These are phyloP conservation scores for Liolophura sinensis DNA, from an alignment of 1,140 invertebrate species.

Conservation along the genomic window DNA sequence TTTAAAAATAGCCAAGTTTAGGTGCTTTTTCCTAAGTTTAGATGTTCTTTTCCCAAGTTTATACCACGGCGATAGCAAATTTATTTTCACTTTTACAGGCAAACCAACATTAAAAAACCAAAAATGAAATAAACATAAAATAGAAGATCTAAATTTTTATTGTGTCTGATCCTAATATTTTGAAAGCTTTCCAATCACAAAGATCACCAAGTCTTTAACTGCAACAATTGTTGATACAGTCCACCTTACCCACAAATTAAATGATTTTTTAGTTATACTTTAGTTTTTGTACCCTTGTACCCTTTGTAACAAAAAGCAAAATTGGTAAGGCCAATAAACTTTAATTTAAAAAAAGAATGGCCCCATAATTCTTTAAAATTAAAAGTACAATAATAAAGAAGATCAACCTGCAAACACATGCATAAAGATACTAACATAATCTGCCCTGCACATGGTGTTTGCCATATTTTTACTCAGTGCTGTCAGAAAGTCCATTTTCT, in stretches of 20 bases:
- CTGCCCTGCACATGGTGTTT: slow-evolving; percentile 59
- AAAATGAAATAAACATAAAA: too few species aligned
- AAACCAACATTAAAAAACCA: too few species aligned
- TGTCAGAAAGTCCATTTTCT: slow-evolving; percentile 79
- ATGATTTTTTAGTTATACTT: not conserved
- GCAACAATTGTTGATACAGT: too few species aligned
- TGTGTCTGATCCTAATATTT: too few species aligned
- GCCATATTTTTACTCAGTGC: slow-evolving; percentile 81
- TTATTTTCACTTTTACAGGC: too few species aligned
- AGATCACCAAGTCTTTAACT: too few species aligned
- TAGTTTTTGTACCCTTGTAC: not conserved
- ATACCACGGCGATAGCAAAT: too few species aligned
- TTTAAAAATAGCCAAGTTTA: too few species aligned
- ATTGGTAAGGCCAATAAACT: slow-evolving; percentile 4
- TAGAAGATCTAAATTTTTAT: too few species aligned
- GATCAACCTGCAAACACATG: not conserved
- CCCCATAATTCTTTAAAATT: not conserved
- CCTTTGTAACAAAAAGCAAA: slow-evolving; percentile 10
- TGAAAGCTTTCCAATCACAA: too few species aligned
- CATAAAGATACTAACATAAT: slow-evolving; percentile 53
- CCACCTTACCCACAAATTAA: not conserved
- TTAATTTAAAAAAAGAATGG: not conserved
- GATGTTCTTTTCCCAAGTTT: too few species aligned
- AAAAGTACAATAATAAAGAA: not conserved
- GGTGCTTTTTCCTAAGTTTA: too few species aligned